Evolutionary conservation across 2,797 vertebrate genomes (phyloP).

Genomic region (Naso thynnoides): DNA sequence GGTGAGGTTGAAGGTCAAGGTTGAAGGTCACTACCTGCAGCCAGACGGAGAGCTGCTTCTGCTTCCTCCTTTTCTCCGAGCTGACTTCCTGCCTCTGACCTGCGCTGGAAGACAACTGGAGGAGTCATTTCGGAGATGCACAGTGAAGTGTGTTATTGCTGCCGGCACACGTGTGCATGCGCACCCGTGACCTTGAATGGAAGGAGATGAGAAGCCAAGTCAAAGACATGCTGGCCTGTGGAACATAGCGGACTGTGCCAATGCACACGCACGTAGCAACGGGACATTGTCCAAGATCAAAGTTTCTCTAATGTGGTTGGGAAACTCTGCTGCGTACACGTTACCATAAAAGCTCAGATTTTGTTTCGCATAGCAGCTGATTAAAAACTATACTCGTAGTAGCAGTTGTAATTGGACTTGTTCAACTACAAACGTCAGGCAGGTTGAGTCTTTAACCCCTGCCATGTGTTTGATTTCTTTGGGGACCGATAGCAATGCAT

Average conservation of each 20-base stretch:
- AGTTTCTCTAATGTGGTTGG: slow-evolving; percentile 5
- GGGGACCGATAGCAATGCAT: slow-evolving; percentile 55
- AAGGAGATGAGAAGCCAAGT: slow-evolving; percentile 51
- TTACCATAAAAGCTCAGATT: slow-evolving; percentile 16
- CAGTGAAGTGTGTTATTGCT: slow-evolving; percentile 51
- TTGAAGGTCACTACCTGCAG: slow-evolving; percentile 83
- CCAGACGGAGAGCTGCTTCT: slow-evolving; percentile 75
- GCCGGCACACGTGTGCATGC: slow-evolving; percentile 37
- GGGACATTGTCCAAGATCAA: slow-evolving; percentile 34
- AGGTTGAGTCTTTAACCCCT: slow-evolving; percentile 54
- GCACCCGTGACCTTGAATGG: slow-evolving; percentile 56
- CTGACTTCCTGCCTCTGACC: slow-evolving; percentile 83
- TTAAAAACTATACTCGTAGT: slow-evolving; percentile 11
- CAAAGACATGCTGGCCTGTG: slow-evolving; percentile 41
- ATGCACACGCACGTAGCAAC: background rate
- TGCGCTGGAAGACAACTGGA: slow-evolving; percentile 74
- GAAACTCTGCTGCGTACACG: background rate
- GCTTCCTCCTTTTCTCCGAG: slow-evolving; percentile 84
- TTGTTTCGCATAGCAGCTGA: slow-evolving; percentile 11
- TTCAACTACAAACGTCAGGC: slow-evolving; percentile 30
- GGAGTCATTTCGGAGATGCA: slow-evolving; percentile 72
- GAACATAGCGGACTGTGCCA: slow-evolving; percentile 48
- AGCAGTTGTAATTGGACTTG: slow-evolving; percentile 6
- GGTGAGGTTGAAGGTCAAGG: slow-evolving; percentile 76
- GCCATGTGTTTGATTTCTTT: slow-evolving; percentile 62